Percentiles rank a stretch among this genome's conserved stretches.
phyloP scores from a whole-genome alignment of 2,888 invertebrate species.

The Acholoe squamosa region DNA sequence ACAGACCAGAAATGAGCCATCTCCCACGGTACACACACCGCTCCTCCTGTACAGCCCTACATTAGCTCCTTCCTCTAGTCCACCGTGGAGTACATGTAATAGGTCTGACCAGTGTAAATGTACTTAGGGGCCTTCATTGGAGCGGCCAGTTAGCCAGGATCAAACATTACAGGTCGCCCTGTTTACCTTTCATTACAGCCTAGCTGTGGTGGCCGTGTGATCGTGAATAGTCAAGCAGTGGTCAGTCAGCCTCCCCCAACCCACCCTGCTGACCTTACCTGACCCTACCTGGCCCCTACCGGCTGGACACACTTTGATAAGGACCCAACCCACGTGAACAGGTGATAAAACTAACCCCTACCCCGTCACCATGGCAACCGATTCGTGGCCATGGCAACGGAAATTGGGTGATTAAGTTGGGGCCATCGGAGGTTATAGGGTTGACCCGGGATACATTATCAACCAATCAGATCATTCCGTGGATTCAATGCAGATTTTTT shows the following conservation, averaged over 20 bases:
- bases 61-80: too few species aligned
- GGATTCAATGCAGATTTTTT: too few species aligned
- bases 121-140: background rate
- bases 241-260: background rate
- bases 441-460: too few species aligned
- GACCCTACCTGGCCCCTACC: constrained; percentile 36
- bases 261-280: background rate
- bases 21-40: too few species aligned
- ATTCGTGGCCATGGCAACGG: constrained; percentile 31
- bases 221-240: background rate
- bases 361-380: constrained; percentile 29
- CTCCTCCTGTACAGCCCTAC: too few species aligned
- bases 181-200: constrained; percentile 50
- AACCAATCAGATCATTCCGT: too few species aligned
- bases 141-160: constrained; percentile 12
- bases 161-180: constrained; percentile 22
- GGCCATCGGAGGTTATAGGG: constrained; percentile 30
- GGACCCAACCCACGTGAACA: background rate
- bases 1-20: too few species aligned
- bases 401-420: constrained; percentile 37
- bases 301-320: constrained; percentile 52
- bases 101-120: background rate
- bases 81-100: background rate
- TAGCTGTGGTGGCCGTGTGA: background rate
- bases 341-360: constrained; percentile 43